These are phyloP conservation scores for Troglohyphantes excavatus DNA, from an alignment of 2,888 invertebrate species.

Conservation along the genomic window DNA sequence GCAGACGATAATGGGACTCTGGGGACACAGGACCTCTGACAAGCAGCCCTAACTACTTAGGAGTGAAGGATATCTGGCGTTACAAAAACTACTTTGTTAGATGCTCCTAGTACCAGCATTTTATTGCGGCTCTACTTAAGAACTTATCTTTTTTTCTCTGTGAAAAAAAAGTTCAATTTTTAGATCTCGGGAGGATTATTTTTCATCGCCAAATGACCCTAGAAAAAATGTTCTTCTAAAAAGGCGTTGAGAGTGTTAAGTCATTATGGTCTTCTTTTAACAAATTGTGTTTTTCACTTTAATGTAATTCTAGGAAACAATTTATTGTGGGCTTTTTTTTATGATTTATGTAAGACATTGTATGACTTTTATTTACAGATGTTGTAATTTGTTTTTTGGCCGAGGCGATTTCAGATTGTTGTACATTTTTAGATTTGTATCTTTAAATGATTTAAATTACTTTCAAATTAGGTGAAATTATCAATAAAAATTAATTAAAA, in stretches of 20 bases:
- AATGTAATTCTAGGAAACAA: not conserved
- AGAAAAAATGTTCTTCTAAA: not conserved
- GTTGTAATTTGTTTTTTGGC: not conserved
- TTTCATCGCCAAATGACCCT: not conserved
- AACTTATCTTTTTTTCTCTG: not conserved
- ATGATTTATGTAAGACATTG: not conserved
- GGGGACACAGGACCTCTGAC: not conserved
- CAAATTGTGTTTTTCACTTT: not conserved
- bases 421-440: no score
- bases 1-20: slow-evolving; percentile 43
- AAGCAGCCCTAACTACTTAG: not conserved
- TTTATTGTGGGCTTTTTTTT: not conserved
- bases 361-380: not conserved
- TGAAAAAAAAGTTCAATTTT: slow-evolving; percentile 5
- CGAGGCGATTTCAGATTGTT: no score
- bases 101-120: not conserved
- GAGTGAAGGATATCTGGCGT: not conserved
- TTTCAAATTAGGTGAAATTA: no score
- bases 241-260: not conserved
- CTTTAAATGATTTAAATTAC: no score
- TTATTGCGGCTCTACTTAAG: not conserved
- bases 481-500: no score
- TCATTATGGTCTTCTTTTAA: not conserved
- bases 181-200: not conserved
- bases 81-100: not conserved